Base-by-base conservation (phyloP, 2,113 vertebrate genomes). In the Lagopus muta region DNA sequence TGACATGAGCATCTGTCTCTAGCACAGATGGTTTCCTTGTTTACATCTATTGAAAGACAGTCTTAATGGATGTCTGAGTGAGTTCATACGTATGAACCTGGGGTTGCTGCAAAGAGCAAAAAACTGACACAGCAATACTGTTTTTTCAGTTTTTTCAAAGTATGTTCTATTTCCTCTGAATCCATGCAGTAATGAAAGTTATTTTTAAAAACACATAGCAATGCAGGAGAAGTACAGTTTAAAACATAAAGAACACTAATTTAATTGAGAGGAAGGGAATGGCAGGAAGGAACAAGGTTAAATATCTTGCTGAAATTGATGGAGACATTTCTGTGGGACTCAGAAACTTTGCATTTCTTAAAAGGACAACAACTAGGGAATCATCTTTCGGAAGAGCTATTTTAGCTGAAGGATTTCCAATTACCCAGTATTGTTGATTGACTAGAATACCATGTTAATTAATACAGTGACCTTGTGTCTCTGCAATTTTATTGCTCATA, bases 391-490 rank as follows among this genome's bases (percentile, higher is more conserved):
- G 62, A 91, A 30, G 24, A 62, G 61, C 40, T 88, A 67, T 57
- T 77, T 43, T 54, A 92, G 76, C 70, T 88, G 61, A 82, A 94
- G 82, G 82, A 71, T 88, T 93, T 92, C 60, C 83, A 91, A 61
- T 90, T 94, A 90, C 13, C 19, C 28, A 73, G 9, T 89, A 89
- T 28, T 91, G 52, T 55, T 73, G 73, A 85, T 13, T 70, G 82
- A 94, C 66, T 82, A 76, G 43, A 91, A 78, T 48, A 89, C 8
- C 30, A 67, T 64, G 42, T 52, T 92, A 95, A 97, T 94, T 84
- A 95, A 89, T 87, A 77, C 15, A 88, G 45, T 47, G 54, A 90
- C 70, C 77, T 92, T 58, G 22, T 36, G 18, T 73, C 48, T 83
- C 64, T 61, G 82, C 27, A 83, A 64, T 92, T 88, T 73, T 73